Evolutionary conservation across 2,888 invertebrate species (phyloP), one percentile per base, ranked within the genome.

Genomic region (Drosophila sordidula): DNA sequence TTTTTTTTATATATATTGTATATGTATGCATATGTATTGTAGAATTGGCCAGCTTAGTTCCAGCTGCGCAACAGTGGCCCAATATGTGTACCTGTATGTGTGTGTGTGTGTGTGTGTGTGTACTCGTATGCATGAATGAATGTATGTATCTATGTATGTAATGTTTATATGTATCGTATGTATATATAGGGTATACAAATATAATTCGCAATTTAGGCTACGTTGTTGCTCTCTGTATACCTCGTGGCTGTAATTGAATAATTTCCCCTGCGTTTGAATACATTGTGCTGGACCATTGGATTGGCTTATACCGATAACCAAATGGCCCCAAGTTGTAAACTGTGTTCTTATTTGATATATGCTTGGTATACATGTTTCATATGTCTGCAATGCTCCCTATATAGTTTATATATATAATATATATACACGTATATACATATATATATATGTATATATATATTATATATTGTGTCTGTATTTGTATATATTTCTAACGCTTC

Each of bases 321-420:
- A 55, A 55, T 62, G 72, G 72, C 46, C 47, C 44, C 76, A 36
- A 63, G 44, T 63, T 75, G 68, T 75, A 63, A 58, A 67, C 56
- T 67, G 58, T 70, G 18, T 65, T 32, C 22, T 63, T 68, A 47
- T 32, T 25, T 50, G 8, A 51, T 25, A 16, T 75, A 58, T 68
- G 68, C 58, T 59, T 69, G 80, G 83, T 80, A 75, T 83, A 80
- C 69, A 69, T 70, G 80, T 77, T 75, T 82, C 85, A 79, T 85
- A 81, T 81, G 82, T 80, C 54, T 80, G 75, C 81, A 82, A 85
- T 82, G 85, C 83, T 82, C 81, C 81, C 85, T 79, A 82, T 78
- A 70, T 74, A 62, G 45, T 57, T 63, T 58, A 39, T 75, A 25
- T 64, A n/a, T 51, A 38, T 44, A 26, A 26, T 34, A 39, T 45